Base-by-base conservation (phyloP, 1,140 invertebrate species). In the Coptotermes formosanus region DNA sequence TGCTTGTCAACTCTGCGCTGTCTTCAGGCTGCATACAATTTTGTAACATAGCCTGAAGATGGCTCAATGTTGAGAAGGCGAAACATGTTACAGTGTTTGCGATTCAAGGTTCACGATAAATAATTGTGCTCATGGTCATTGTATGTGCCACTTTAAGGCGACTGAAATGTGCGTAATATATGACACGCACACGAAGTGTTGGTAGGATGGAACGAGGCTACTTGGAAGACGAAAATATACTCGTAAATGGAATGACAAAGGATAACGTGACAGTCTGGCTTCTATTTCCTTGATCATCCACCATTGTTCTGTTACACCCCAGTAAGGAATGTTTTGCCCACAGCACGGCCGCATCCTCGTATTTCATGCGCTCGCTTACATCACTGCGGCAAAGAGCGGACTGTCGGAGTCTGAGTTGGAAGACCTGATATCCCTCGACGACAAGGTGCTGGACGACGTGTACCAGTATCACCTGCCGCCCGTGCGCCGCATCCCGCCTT, bases 401-500 rank as follows among this genome's bases (percentile, higher is more conserved):
- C 91, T 99, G 1, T 98, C 97, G 0, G 98, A 99, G 91, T 97
- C 97, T 0, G 98, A 99, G 90, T 91, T 99, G 0, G 98, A 99
- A 91, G 98, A 99, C 92, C 91, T 98, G 16, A 98, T 99, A 87
- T 98, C 97, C 0, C 89, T 99, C 83, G 98, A 99, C 89, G 97
- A 99, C 91, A 97, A 96, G 90, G 96, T 97, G 2, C 91, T 99
- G 82, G 98, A 99, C 89, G 98, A 99, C 89, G 98, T 99, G 0
- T 99, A 99, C 89, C 98, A 99, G 90, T 99, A 99, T 90, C 98
- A 99, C 93, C 93, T 99, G 89, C 98, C 98, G 3, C 98, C 98
- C 0, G 97, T 98, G 0, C 92, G 98, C 82, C 92, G 98, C 85
- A 99, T 99, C 85, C 98, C 98, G 6, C 98, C 98, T 0, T 90